Percentiles rank a stretch among this genome's conserved stretches.
phyloP scores from a whole-genome alignment of 2,888 invertebrate species.

The Iphiclides podalirius region DNA sequence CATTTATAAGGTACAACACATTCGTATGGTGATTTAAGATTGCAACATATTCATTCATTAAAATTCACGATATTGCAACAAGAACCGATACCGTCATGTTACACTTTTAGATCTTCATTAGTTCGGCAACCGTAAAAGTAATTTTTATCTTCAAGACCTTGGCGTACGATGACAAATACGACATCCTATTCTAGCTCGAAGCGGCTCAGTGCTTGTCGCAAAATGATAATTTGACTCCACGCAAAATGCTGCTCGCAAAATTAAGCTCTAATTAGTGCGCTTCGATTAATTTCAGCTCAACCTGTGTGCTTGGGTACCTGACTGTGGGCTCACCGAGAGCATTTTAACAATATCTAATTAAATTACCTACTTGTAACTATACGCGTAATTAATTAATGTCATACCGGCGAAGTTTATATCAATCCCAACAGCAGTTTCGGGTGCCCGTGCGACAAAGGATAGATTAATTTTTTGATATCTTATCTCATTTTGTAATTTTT shows the following conservation, averaged over 20 bases:
- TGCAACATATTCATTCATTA: no score
- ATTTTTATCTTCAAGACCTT: no score
- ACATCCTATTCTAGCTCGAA: no score
- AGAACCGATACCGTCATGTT: no score
- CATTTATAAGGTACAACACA: no score
- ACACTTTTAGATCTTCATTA: no score
- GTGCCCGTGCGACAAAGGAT: neutral
- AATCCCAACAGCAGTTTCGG: slow-evolving; percentile 10
- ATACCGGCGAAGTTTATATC: slow-evolving; percentile 11
- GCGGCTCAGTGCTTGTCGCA: slow-evolving; percentile 52
- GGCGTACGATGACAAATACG: no score
- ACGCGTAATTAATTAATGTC: slow-evolving; percentile 17
- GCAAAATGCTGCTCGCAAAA: slow-evolving; percentile 25
- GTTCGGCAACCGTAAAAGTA: no score
- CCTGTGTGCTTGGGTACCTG: slow-evolving; percentile 7
- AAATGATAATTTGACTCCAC: slow-evolving; percentile 37
- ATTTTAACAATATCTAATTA: slow-evolving; percentile 23
- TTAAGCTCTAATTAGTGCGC: slow-evolving; percentile 33
- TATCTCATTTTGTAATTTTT: no score
- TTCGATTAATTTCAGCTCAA: slow-evolving; percentile 29
- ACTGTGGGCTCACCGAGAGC: slow-evolving; percentile 13
- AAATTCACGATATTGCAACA: no score
- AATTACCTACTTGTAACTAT: slow-evolving; percentile 16
- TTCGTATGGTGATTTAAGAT: no score
- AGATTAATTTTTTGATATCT: no score